phyloP scores from a whole-genome alignment of 92 coral and sea anemone genomes.

The Porites lobata region DNA sequence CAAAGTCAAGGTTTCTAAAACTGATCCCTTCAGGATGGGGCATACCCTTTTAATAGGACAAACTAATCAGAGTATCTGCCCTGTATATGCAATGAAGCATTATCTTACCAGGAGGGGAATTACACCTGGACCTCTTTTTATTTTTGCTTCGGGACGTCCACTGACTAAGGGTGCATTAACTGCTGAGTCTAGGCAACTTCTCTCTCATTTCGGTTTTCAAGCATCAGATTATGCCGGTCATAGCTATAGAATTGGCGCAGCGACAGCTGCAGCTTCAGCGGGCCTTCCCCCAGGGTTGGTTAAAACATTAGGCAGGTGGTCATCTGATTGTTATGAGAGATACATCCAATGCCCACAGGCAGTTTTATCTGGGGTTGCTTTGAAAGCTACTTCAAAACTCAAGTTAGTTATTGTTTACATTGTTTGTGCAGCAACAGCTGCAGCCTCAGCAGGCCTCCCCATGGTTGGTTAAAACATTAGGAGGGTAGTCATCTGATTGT shows the following conservation, averaged over 20 bases:
- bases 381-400: neutral
- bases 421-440: slow-evolving; percentile 63
- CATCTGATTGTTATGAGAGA: neutral
- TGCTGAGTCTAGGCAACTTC: slow-evolving; percentile 30
- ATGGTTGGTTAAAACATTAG: too few relatives aligned
- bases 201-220: slow-evolving; percentile 36
- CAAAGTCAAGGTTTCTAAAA: slow-evolving; percentile 30
- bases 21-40: slow-evolving; percentile 58
- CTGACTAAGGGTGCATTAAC: slow-evolving; percentile 35
- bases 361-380: slow-evolving; percentile 25
- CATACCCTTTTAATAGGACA: slow-evolving; percentile 27
- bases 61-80: slow-evolving; percentile 28
- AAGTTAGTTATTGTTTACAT: too few relatives aligned
- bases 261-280: slow-evolving; percentile 46
- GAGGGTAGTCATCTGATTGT: too few relatives aligned
- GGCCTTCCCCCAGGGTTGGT: slow-evolving; percentile 34
- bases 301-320: slow-evolving; percentile 41
- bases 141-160: slow-evolving; percentile 39
- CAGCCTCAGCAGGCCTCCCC: slow-evolving; percentile 26
- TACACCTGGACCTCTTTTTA: slow-evolving; percentile 59
- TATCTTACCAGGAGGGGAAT: slow-evolving; percentile 26
- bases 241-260: slow-evolving; percentile 55
- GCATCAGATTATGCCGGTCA: slow-evolving; percentile 47
- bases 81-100: slow-evolving; percentile 48
- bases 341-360: slow-evolving; percentile 52